phyloP scores from a whole-genome alignment of 1,140 invertebrate species.

The Tenebrio molitor region DNA sequence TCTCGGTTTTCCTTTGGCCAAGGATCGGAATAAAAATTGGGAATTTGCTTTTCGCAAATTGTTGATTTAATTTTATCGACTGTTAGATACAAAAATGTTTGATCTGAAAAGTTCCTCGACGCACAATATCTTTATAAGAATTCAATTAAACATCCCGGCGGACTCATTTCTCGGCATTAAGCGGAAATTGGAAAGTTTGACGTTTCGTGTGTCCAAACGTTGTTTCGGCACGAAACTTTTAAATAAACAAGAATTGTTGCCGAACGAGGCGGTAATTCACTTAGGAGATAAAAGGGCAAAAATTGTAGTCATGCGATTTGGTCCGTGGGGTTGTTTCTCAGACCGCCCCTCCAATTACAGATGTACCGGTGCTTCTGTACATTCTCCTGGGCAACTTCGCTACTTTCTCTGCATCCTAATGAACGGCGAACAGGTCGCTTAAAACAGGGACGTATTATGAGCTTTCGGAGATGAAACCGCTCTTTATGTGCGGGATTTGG shows the following conservation, averaged over 20 bases:
- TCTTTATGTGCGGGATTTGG: background rate
- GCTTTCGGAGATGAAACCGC: conserved; percentile 6
- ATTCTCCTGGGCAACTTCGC: background rate
- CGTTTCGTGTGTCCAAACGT: conserved; percentile 7
- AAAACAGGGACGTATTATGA: conserved; percentile 15
- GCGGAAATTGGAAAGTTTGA: conserved; percentile 21
- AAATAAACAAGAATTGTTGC: background rate
- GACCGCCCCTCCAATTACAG: background rate
- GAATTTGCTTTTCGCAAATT: too few species aligned
- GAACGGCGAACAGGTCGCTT: background rate
- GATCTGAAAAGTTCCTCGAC: background rate
- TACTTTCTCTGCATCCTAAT: conserved; percentile 11
- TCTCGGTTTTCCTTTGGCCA: background rate
- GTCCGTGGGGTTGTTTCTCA: background rate
- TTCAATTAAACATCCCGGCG: conserved; percentile 24
- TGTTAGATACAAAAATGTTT: too few species aligned
- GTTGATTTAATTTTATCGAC: too few species aligned
- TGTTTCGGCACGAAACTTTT: conserved; percentile 16
- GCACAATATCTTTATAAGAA: conserved; percentile 8
- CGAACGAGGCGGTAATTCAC: background rate
- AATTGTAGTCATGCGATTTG: background rate
- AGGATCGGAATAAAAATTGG: background rate
- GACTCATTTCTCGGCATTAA: conserved; percentile 20
- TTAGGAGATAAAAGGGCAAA: background rate
- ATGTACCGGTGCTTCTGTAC: background rate